A percentile compares a stretch with the other conserved stretches of the same genome.
Evolutionary conservation across 2,797 vertebrate species (phyloP).

Genomic region (Esox masquinongy): DNA sequence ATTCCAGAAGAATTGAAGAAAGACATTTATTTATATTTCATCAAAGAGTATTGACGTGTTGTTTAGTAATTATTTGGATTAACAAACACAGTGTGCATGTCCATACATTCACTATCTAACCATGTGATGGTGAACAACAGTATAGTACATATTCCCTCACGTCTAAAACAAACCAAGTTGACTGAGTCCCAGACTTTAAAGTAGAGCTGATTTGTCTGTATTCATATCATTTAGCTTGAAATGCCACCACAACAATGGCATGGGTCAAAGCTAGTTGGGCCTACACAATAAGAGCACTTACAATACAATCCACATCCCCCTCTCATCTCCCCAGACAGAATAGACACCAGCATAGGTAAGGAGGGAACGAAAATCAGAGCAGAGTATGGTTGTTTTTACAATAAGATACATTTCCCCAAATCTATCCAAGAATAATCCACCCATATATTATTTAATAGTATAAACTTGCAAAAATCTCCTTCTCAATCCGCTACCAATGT

Average conservation of each 20-base stretch:
- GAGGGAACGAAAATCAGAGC: neutral
- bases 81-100: neutral
- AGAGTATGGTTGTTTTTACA: neutral
- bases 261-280: neutral
- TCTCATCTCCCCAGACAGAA: conserved; percentile 11
- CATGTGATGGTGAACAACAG: neutral
- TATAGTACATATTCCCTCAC: neutral
- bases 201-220: neutral
- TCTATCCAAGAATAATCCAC: no score
- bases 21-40: neutral
- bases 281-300: conserved; percentile 48
- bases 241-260: neutral
- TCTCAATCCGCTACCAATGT: neutral
- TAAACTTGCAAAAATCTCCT: no score
- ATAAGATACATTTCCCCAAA: no score
- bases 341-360: neutral
- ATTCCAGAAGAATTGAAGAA: neutral
- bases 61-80: neutral
- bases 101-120: neutral
- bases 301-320: conserved; percentile 16
- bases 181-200: neutral
- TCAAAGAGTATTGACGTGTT: neutral
- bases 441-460: no score
- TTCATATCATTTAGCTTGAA: neutral
- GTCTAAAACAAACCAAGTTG: neutral